phyloP scores from a whole-genome alignment of 2,797 vertebrate genomes.

The Parauchenoglanis ngamensis region DNA sequence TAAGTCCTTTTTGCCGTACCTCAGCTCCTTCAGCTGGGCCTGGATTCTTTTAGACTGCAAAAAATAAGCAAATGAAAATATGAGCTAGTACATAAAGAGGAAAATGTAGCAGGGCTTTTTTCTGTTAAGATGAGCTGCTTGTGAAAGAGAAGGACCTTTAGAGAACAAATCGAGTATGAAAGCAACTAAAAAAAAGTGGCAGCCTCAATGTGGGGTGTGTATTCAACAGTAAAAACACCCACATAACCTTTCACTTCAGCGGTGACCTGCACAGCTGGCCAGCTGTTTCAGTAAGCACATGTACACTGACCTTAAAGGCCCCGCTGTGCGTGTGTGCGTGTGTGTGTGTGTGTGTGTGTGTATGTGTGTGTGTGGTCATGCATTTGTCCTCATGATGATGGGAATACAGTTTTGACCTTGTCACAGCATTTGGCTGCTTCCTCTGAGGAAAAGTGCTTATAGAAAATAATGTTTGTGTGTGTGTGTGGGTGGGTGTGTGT shows the following conservation, averaged over 20 bases:
- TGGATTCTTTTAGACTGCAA: constrained; percentile 97
- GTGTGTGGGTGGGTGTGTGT: background rate
- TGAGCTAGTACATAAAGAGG: constrained; percentile 64
- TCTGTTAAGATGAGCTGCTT: constrained; percentile 52
- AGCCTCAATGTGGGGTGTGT: background rate
- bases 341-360: background rate
- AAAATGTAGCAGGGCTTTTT: background rate
- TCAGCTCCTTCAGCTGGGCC: constrained; percentile 96
- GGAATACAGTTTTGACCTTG: background rate
- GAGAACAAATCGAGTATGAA: background rate
- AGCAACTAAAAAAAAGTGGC: background rate
- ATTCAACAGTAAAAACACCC: background rate
- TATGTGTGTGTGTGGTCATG: constrained; percentile 2
- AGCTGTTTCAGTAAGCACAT: constrained; percentile 37
- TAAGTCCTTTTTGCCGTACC: constrained; percentile 98
- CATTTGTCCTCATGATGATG: background rate
- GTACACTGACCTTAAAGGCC: background rate
- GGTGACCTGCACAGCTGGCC: constrained; percentile 4
- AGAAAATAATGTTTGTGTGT: background rate
- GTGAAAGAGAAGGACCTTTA: background rate
- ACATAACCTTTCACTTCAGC: background rate
- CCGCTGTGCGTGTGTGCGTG: background rate
- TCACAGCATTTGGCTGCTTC: background rate
- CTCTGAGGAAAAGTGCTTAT: background rate
- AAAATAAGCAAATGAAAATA: constrained; percentile 72